A percentile compares a stretch with the other conserved stretches of the same genome.
Conservation (phyloP, 1,140 invertebrate species). For the Amphibalanus amphitrite region DNA sequence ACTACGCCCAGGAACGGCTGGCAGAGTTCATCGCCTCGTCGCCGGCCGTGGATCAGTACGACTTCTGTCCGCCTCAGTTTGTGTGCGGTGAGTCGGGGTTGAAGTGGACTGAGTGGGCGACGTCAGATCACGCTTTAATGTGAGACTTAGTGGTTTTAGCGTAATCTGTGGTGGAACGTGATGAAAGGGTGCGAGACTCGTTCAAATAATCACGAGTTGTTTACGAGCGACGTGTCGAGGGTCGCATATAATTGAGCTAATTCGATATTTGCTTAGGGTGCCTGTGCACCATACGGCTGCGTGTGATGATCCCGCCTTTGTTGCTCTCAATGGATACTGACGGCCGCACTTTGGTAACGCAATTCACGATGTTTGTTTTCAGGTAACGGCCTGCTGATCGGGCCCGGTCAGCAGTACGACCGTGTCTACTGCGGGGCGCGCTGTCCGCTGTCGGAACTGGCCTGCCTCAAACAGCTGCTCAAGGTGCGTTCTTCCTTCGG, state of each 20-base stretch:
- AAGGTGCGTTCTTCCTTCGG: no score
- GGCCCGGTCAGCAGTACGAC: conserved; percentile 47
- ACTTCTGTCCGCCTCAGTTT: conserved; percentile 71
- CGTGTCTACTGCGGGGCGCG: conserved; percentile 79
- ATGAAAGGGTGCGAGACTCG: background rate
- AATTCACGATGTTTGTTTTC: no score
- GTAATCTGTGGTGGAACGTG: conserved; percentile 8
- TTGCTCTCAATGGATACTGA: no score
- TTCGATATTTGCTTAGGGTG: no score
- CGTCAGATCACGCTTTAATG: no score
- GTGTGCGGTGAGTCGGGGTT: conserved; percentile 20
- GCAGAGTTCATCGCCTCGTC: conserved; percentile 51
- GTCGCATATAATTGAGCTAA: no score
- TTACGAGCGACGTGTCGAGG: no score
- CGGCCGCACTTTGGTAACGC: no score
- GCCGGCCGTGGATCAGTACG: conserved; percentile 58
- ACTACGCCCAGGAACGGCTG: conserved; percentile 54
- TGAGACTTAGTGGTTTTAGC: no score
- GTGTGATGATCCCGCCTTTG: no score
- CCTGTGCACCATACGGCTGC: no score
- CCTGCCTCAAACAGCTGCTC: conserved; percentile 34
- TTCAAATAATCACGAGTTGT: no score
- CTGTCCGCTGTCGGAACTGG: conserved; percentile 52
- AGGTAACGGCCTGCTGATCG: conserved; percentile 63
- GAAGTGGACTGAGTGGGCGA: background rate